Evolutionary conservation across 2,113 vertebrate genomes (phyloP), one percentile per base, ranked within the genome.

Genomic region (Chrysochloris asiatica): DNA sequence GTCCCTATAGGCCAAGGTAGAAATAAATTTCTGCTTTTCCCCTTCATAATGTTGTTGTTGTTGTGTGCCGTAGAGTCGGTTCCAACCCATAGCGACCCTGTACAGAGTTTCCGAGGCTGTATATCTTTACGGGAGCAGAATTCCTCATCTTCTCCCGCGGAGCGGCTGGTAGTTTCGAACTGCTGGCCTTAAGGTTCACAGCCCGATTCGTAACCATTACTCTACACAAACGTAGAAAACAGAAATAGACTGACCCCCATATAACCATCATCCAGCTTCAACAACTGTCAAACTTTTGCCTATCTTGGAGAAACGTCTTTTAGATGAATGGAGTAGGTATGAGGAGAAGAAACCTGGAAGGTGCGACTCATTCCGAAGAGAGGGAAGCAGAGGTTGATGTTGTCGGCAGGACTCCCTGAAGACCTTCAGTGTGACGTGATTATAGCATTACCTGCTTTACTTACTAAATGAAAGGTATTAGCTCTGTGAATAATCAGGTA

Each of bases 401-500:
- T 73, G 12, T 69, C 52, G 1, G 14, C 78, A 56, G 48, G 43
- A 28, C 30, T 85, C 21, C 38, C 56, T 24, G 43, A 54, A 24
- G 61, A 43, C 33, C 81, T 91, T 30, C 50, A 21, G 41, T 33
- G 33, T 91, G 89, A 56, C 80, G 89, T 88, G 89, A 89, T 92
- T 75, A 75, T 1, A 41, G 52, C 52, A 90, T 94, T 76, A 61
- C 52, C 28, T 63, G 77, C 16, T 36, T 93, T 87, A 45, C 90
- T 93, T 93, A 77, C 75, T 93, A 96, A 94, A 85, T 78, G 89
- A 86, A 95, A 77, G 89, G 72, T 84, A 52, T 92, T 94, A 93
- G 47, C 81, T 93, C 72, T 84, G 67, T 90, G 92, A 95, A 95
- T 95, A 97, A 96, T 95, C 96, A 95, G 84, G 81, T 95, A 96